Evolutionary conservation across 2,797 vertebrate species (phyloP), one percentile per base, ranked within the genome.

Genomic region (Enteromius treurensis): DNA sequence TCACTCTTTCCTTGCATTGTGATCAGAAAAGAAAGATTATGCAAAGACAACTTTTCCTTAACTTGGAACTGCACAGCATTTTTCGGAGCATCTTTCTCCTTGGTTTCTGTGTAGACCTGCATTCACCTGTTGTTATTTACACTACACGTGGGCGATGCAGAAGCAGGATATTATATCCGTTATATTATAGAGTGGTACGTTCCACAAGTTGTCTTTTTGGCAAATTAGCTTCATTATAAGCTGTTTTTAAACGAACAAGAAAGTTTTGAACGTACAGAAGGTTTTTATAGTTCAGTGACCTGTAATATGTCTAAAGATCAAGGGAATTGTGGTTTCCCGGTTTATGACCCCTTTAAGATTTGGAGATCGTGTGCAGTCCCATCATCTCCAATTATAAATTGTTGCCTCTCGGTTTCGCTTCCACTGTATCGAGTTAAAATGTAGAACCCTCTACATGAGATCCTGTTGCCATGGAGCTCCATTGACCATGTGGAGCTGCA

Each of bases 381-480:
- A 32, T 78, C 60, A 67, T n/a, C 13, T 13, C 23, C 8, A 15
- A 64, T 53, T 60, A 65, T 82, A 84, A 53, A 84, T 82, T 79
- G 83, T 79, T 67, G 47, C 62, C 73, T 77, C 81, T 77, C 40
- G 1, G 9, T 1, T 77, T 62, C 74, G 53, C 40, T 76, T 71
- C 26, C 60, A 23, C 53, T n/a, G 34, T 75, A 40, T 10, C 40
- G 23, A 80, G 65, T 79, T 82, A 53, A 51, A 77, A 71, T 88
- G 40, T 77, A 64, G 78, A 86, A 58, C 17, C 67, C 53, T 84
- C 67, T 77, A 49, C 79, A 77, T 77, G n/a, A 76, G 64, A 79
- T 82, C 47, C 76, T 80, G 82, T 84, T 88, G 70, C 83, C 85
- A 88, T 88, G 85, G 87, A 70, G 71, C 87, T 83, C 10, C 60